Percentiles rank a stretch among this genome's conserved stretches.
Conservation (phyloP, 2,888 invertebrate species). For the Drosophila monieri region DNA sequence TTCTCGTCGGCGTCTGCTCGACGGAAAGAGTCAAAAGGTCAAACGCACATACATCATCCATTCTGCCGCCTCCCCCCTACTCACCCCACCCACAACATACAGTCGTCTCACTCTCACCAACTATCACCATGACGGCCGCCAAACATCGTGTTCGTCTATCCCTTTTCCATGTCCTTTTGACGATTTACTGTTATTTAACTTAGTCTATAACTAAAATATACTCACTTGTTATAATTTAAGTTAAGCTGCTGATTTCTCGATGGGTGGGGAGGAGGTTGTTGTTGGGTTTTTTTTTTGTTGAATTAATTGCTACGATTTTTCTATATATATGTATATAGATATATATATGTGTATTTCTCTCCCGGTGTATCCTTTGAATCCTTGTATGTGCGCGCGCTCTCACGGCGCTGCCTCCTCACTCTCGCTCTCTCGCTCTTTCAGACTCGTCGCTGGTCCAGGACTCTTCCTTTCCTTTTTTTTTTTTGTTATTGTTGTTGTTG, state of each 20-base stretch:
- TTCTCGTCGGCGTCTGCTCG: not conserved
- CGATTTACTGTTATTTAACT: not conserved
- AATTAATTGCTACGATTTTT: conserved; percentile 32
- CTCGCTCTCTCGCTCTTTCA: conserved; percentile 22
- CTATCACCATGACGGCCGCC: conserved; percentile 35
- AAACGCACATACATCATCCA: conserved; percentile 40
- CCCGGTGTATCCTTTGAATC: conserved; percentile 32
- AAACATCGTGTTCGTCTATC: conserved; percentile 5
- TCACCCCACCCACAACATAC: conserved; percentile 23
- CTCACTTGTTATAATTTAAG: conserved; percentile 63
- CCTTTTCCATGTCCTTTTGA: conserved; percentile 9
- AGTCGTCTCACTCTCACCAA: conserved; percentile 25
- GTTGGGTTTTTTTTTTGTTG: conserved; percentile 38
- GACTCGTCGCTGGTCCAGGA: conserved; percentile 36
- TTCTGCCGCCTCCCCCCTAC: conserved; percentile 1
- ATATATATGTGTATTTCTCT: conserved; percentile 3
- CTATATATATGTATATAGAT: not conserved
- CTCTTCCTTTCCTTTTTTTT: conserved; percentile 27
- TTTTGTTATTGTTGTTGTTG: conserved; percentile 1
- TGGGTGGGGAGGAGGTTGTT: conserved; percentile 19
- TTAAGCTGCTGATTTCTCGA: conserved; percentile 41
- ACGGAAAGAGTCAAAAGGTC: conserved; percentile 72
- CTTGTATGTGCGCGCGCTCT: conserved; percentile 62
- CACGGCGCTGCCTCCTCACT: conserved; percentile 58
- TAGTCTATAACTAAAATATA: conserved; percentile 41